Base-by-base conservation (phyloP, 2,888 invertebrate species). In the Tanytarsus gracilentus region DNA sequence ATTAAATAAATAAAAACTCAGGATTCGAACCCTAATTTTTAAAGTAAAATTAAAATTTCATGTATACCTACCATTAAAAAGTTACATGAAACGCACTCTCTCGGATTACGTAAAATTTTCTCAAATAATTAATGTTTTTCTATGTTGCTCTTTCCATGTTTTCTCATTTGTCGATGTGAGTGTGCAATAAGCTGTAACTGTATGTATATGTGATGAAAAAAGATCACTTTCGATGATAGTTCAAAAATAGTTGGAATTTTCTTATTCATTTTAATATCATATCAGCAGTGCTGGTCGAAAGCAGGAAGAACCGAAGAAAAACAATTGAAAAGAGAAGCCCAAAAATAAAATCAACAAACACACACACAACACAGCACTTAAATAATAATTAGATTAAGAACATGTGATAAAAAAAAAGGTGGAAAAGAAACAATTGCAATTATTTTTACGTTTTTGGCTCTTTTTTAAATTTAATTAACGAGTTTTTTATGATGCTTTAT, bases 381-480 rank as follows among this genome's bases (percentile, higher is more conserved):
- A 44, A 56, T 55, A 55, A 55, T 56, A 58, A 58, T 58, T 58
- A 58, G 58, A 58, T 58, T 44, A 58, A 56, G 55, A 56, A 56
- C 55, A 36, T 36, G 40, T 56, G 55, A 56, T 56, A 56, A 53
- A 39, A 27, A n/a, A n/a, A n/a, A n/a, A n/a, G n/a, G n/a, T n/a
- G n/a, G n/a, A n/a, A n/a, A 58, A 21, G 58, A 58, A 58, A 58
- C 58, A 58, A 58, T 58, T 58, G 58, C 58, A 58, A 58, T 58
- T 58, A 44, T 56, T 58, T 58, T 26, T 48, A 40, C 55, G 16
- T 56, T 56, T 56, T 25, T 25, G 21, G 8, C 25, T 39, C 25
- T 40, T 29, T 44, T 58, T 27, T 21, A 58, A 58, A 58, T 58
- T 58, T 58, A 58, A 58, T 58, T 58, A 58, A 58, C 58, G 58